Percentiles rank a stretch among this genome's conserved stretches.
Evolutionary conservation across 2,113 vertebrate genomes (phyloP).

Genomic region (Amphilophus citrinellus): DNA sequence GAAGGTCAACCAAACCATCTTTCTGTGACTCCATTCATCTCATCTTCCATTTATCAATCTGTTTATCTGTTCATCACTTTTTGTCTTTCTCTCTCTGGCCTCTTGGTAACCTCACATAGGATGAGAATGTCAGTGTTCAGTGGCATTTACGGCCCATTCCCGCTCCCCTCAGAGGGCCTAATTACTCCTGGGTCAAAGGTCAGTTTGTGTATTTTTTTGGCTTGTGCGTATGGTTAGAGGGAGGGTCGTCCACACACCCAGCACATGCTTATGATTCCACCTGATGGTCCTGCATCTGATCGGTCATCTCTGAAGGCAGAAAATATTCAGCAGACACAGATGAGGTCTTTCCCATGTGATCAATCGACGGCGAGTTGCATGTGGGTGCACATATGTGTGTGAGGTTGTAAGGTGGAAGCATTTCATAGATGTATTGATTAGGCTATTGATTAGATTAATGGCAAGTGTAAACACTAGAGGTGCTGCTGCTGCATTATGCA

Average conservation of each 20-base stretch:
- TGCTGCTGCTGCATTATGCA: conserved; percentile 62
- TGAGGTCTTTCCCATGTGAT: conserved; percentile 32
- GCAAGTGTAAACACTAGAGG: conserved; percentile 51
- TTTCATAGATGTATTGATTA: conserved; percentile 66
- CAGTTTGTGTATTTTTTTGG: conserved; percentile 32
- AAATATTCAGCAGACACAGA: conserved; percentile 27
- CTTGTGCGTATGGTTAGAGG: not conserved
- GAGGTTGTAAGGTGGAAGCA: conserved; percentile 16
- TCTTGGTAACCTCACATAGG: conserved; percentile 58
- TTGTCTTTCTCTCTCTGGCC: conserved; percentile 42
- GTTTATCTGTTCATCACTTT: conserved; percentile 50
- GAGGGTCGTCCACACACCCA: not conserved
- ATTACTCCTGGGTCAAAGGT: conserved; percentile 67
- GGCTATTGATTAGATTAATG: conserved; percentile 58
- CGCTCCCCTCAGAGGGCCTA: conserved; percentile 53
- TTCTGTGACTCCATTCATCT: conserved; percentile 16
- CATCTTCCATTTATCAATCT: conserved; percentile 32
- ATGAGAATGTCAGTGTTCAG: conserved; percentile 66
- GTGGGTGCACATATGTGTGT: not conserved
- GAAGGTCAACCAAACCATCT: conserved; percentile 64
- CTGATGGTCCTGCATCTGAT: conserved; percentile 41
- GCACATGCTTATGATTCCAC: conserved; percentile 22
- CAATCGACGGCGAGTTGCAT: conserved; percentile 28
- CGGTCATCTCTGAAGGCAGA: conserved; percentile 49
- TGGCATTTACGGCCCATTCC: conserved; percentile 71